Base-by-base conservation (phyloP, 2,113 vertebrate genomes). In the Pardalotus punctatus region DNA sequence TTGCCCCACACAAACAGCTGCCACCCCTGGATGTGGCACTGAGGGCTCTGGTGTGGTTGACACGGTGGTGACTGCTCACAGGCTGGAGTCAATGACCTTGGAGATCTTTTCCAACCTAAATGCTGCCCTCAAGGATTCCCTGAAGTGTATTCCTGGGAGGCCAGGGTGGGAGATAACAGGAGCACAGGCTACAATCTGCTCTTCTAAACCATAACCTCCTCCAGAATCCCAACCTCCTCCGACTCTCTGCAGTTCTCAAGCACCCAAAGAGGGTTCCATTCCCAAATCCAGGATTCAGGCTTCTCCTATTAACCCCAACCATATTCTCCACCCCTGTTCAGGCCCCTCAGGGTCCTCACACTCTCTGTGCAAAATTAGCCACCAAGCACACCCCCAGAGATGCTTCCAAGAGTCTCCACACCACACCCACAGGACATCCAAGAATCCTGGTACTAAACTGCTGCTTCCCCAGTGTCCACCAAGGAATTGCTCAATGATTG, bases 371-470 rank as follows among this genome's bases (percentile, higher is more conserved):
- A 21, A 61, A 28, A n/a, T n/a, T 5, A 53, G 12, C 4, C 7
- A 3, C 8, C 51, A 21, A 2, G 9, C 2, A 18, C 1, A 2
- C 10, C 7, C 3, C 56, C 51, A 77, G 31, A 36, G 22, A 29
- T 4, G 6, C 50, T 73, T 31, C 15, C 13, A 27, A 5, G 10
- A 21, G 17, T 12, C 54, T 43, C 88, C 5, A 4, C 14, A 5
- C 5, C 0, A 0, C 28, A 51, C 10, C 47, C 2, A 2, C 0
- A 0, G 10, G 13, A 43, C 31, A 69, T 31, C 33, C n/a, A 48
- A 4, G 23, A 72, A 11, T 8, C 38, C 14, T 29, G n/a, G 5
- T 1, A 29, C 60, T 40, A 7, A 67, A 31, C 21, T 1, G 6
- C 43, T 1, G 0, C 42, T 66, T 6, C 18, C 51, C 58, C 60